Base-by-base conservation (phyloP, 2,113 vertebrate species). In the Antechinus flavipes region DNA sequence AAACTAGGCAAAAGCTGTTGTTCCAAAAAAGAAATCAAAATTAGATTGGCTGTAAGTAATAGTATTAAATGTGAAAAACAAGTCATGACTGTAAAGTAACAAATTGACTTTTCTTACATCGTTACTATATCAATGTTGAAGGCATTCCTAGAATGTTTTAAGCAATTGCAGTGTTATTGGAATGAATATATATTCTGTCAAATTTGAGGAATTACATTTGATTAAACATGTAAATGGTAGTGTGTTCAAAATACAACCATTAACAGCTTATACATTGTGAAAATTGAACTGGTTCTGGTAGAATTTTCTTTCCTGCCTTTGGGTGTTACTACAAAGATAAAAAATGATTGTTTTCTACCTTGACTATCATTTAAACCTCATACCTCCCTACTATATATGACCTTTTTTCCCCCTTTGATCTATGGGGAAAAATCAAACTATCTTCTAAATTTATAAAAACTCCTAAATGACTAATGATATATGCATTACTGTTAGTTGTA, bases 31-130 rank as follows among this genome's bases (percentile, higher is more conserved):
- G 61, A 68, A 68, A 35, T n/a, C 61, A 35, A 68, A 68, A 68
- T 68, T 68, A 68, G 61, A n/a, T 68, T 68, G 61, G 12, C 61
- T 68, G 0, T 91, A 10, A 5, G 16, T 91, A 93, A n/a, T 46
- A 68, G 56, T 89, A 42, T 55, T 91, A 54, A 58, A 91, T 90
- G 52, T 91, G 16, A 56, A 91, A 95, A 95, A 54, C 23, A 93
- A 93, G 53, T 0, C 54, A 14, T 93, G 26, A 3, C 24, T 84
- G 19, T 50, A 94, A 95, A 61, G 8, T 61, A 50, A 61, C 42
- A 54, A 54, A 26, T 90, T 91, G 84, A 61, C 76, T 49, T 49
- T 91, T 0, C 30, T 90, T 90, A 91, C 25, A 61, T 68, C 16
- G 35, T 68, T 93, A 54, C 54, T 95, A 1, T 89, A 90, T 76